phyloP scores from a whole-genome alignment of 1,140 invertebrate species.

The Aphelenchoides fujianensis region DNA sequence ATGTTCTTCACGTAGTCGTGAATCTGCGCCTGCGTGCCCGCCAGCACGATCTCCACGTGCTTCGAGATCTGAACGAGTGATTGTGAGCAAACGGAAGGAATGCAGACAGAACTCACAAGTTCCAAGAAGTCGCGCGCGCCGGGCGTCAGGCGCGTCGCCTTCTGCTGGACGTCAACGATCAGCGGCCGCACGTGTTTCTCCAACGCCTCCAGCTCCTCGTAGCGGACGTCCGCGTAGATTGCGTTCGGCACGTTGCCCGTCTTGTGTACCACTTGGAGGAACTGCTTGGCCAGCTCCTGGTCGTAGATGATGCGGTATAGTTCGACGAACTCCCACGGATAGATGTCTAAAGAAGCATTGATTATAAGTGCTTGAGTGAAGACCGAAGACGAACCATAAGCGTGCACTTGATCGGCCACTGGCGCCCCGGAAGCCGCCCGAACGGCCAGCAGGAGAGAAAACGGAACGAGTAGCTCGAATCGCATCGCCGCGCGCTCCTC shows the following conservation, averaged over 20 bases:
- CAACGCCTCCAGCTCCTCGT: neutral
- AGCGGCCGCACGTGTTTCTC: neutral
- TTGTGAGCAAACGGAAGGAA: neutral
- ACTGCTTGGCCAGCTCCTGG: neutral
- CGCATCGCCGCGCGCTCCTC: too few species aligned
- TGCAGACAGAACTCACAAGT: neutral
- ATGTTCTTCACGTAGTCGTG: neutral
- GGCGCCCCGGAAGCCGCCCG: neutral
- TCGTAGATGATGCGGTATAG: slow-evolving; percentile 1
- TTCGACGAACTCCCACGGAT: neutral
- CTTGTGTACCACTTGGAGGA: neutral
- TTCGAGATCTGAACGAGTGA: slow-evolving; percentile 9
- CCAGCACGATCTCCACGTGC: slow-evolving; percentile 10
- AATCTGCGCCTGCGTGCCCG: neutral
- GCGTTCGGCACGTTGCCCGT: neutral
- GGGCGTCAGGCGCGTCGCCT: neutral
- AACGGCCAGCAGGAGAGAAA: neutral
- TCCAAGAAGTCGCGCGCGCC: neutral
- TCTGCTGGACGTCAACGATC: slow-evolving; percentile 3
- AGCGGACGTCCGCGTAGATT: neutral
- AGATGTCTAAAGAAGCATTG: slow-evolving; percentile 10
- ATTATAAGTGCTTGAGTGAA: too few species aligned
- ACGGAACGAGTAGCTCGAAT: too few species aligned
- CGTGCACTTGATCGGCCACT: slow-evolving; percentile 4
- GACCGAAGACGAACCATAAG: neutral